Base-by-base conservation (phyloP, 2,888 invertebrate genomes). In the Gymnocheta viridis region DNA sequence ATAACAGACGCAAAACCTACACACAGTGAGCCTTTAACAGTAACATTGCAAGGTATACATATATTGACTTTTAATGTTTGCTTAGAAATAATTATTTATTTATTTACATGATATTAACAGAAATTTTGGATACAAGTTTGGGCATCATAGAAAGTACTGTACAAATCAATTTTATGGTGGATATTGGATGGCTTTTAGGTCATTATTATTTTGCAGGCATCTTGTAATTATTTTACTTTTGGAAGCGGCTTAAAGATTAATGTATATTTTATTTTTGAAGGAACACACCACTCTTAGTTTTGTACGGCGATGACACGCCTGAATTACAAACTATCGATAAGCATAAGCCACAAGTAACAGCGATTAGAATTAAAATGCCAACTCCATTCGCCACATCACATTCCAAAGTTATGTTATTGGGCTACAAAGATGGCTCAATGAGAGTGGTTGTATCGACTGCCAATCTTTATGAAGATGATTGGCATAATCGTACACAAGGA, bases 101-200 rank as follows among this genome's bases (percentile, higher is more conserved):
- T 9, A 4, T 12, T 41, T 67, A 58, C 19, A n/a, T n/a, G n/a
- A n/a, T n/a, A n/a, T 76, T 32, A 44, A 58, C 93, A 94, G 97
- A 97, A 92, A 93, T 97, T n/a, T 91, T 97, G 4, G 96, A 97
- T 88, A 93, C 93, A 7, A 96, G 96, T 89, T 92, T 97, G 4
- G 97, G 97, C 0, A 94, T 94, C 78, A 92, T 97, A 5, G 95
- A 95, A 86, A 93, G 94, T 54, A 95, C 95, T 0, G 91, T 96
- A n/a, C 97, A 98, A 92, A 96, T 98, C 29, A 98, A 97, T 91
- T 98, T 97, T 88, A 97, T 98, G 96, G 96, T 98, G 47, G 98
- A 98, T 87, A 93, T 97, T 10, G 96, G 95, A 0, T 99, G 98
- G 98, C 91, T 98, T 0, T 92, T 97, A 76, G 95, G 96, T 0